A percentile compares a stretch with the other conserved stretches of the same genome.
Evolutionary conservation across 2,113 vertebrate genomes (phyloP).

Genomic region (Phrynocephalus versicolor): DNA sequence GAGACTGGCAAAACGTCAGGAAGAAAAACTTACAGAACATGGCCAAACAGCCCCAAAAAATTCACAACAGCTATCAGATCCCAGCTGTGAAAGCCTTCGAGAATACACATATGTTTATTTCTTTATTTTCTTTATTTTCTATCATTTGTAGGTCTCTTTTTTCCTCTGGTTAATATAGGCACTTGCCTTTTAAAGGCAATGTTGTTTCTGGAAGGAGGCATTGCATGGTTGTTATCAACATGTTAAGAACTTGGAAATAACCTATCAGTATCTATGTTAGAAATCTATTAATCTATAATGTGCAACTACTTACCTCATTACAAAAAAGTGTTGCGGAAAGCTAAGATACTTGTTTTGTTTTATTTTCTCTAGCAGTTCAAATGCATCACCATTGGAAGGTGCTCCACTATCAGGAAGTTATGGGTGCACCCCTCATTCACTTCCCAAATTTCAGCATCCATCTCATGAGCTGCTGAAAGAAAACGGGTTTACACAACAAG

Average conservation of each 20-base stretch:
- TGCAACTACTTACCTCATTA: not conserved
- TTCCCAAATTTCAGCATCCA: slow-evolving; percentile 95
- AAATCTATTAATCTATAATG: not conserved
- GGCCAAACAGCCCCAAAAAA: too few relatives aligned
- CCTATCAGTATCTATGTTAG: not conserved
- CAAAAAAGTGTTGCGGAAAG: not conserved
- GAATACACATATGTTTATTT: too few relatives aligned
- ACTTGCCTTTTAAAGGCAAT: not conserved
- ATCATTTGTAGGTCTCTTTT: too few relatives aligned
- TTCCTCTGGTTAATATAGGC: too few relatives aligned
- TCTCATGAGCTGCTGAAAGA: slow-evolving; percentile 93
- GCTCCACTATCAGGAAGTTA: slow-evolving; percentile 76
- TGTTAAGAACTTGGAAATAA: not conserved
- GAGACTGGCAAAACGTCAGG: too few relatives aligned
- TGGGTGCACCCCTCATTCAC: slow-evolving; percentile 88
- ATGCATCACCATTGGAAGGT: slow-evolving; percentile 87
- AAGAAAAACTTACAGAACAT: too few relatives aligned
- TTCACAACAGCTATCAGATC: too few relatives aligned
- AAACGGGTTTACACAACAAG: slow-evolving; percentile 95
- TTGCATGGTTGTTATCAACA: not conserved
- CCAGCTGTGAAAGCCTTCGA: too few relatives aligned
- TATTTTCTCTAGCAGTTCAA: slow-evolving; percentile 80
- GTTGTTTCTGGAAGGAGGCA: not conserved
- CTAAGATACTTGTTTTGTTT: not conserved
- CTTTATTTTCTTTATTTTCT: too few relatives aligned